Base-by-base conservation (phyloP, 2,888 invertebrate genomes). In the Lutraria lutraria region DNA sequence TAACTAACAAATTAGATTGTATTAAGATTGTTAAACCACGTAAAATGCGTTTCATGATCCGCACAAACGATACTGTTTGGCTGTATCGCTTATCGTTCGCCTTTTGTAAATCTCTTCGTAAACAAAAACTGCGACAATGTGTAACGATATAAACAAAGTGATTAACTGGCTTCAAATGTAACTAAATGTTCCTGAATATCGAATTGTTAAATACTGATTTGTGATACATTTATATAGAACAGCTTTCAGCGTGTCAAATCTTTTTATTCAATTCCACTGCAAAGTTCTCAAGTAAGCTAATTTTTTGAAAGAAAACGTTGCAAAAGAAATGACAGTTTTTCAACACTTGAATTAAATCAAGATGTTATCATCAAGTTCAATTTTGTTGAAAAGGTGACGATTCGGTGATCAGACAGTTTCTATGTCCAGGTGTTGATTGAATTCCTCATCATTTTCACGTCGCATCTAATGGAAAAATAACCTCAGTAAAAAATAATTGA, bases 291-390 rank as follows among this genome's bases (percentile, higher is more conserved):
- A 31, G 34, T 76, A 19, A 34, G 76, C 34, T 10, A 34, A 34
- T 31, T 76, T 76, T 16, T 76, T 76, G 29, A 76, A 76, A 76
- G 76, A 76, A 76, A 25, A 76, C 31, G 31, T 76, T 76, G 29
- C 76, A 76, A 76, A 76, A 84, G 54, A 34, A 72, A 85, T 82
- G 88, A 81, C 81, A 82, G 80, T 60, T 82, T 72, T 88, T 85
- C 56, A 56, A 76, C 82, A 85, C 88, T 85, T 88, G 68, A 88
- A 82, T 88, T 56, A 79, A 88, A 88, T 82, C 16, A 25, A 88
- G 88, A 88, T 88, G 72, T 88, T 88, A 85, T 85, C 85, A 3
- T 29, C 63, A 12, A 83, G 76, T 80, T 60, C 80, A 83, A 84
- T 88, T 84, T 88, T 52, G 80, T 85, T 29, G 80, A 60, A 80